Percentiles rank a stretch among this genome's conserved stretches.
Conservation (phyloP, 2,113 vertebrate genomes). For the Microcebus jonahi region DNA sequence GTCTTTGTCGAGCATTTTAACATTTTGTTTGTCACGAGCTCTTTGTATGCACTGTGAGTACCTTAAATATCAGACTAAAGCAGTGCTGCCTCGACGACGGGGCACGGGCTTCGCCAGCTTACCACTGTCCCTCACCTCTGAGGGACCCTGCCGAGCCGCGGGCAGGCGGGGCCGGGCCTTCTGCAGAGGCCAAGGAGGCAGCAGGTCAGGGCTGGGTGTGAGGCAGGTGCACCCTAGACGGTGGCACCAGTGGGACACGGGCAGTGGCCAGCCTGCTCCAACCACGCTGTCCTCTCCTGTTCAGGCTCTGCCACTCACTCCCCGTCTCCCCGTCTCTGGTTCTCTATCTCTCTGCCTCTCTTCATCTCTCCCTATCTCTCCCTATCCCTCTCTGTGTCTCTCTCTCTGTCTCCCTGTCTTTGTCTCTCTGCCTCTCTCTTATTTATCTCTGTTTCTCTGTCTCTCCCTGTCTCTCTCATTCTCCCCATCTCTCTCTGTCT, state of each 20-base stretch:
- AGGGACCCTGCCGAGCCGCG: background rate
- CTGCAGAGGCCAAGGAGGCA: background rate
- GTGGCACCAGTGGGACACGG: rapidly evolving
- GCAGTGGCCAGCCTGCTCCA: background rate
- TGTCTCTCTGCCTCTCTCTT: background rate
- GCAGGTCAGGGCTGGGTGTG: background rate
- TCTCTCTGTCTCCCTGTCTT: background rate
- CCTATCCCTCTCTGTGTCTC: background rate
- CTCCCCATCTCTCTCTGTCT: background rate
- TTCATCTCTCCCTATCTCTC: background rate
- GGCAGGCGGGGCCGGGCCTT: background rate
- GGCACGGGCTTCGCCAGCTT: rapidly evolving
- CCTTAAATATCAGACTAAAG: background rate
- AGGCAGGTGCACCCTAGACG: background rate
- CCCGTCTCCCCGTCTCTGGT: background rate
- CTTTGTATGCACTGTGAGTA: too few species aligned
- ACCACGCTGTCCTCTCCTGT: background rate
- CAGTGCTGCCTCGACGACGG: rapidly evolving
- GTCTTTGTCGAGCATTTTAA: background rate
- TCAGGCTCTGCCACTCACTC: background rate
- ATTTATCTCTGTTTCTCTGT: background rate
- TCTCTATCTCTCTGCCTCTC: background rate
- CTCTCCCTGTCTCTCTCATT: background rate
- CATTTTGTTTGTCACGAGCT: rapidly evolving
- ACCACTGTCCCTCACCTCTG: rapidly evolving